Percentiles rank a stretch among this genome's conserved stretches.
Conservation (phyloP, 2,888 invertebrate species). For the Parthenolecanium corni region DNA sequence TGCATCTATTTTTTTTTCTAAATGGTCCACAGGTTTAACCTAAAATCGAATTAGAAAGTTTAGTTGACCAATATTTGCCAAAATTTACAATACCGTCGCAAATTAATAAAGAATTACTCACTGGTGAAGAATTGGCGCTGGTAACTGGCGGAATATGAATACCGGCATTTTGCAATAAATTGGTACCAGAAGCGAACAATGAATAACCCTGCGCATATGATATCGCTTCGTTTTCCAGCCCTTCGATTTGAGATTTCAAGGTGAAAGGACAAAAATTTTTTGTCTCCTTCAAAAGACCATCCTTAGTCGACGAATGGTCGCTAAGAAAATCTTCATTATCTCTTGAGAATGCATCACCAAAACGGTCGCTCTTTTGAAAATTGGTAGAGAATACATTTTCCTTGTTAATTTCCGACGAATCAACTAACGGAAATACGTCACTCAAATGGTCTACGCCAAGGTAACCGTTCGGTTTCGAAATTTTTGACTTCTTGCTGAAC, state of each 20-base stretch:
- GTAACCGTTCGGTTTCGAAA: too few relatives aligned
- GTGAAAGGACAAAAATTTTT: too few relatives aligned
- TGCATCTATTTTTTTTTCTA: slow-evolving; percentile 1
- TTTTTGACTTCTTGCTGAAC: too few relatives aligned
- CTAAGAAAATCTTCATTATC: slow-evolving; percentile 6
- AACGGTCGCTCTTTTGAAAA: too few relatives aligned
- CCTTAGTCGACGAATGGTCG: slow-evolving; percentile 7
- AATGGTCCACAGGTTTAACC: not conserved
- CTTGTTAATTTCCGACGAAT: too few relatives aligned
- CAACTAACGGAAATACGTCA: too few relatives aligned
- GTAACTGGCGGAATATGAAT: slow-evolving; percentile 21
- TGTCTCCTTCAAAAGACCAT: not conserved
- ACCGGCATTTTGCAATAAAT: slow-evolving; percentile 19
- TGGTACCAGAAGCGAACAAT: slow-evolving; percentile 16
- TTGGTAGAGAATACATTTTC: too few relatives aligned
- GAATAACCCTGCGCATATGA: slow-evolving; percentile 15
- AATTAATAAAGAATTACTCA: not conserved
- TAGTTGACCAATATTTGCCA: not conserved
- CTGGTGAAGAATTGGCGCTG: not conserved
- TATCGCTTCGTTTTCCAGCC: not conserved
- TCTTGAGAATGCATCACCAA: not conserved
- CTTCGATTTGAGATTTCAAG: not conserved
- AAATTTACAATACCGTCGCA: not conserved
- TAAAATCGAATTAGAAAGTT: not conserved
- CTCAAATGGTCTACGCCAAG: too few relatives aligned